These are phyloP conservation scores for Didymodactylos carnosus DNA, from an alignment of 2,888 invertebrate species.

Conservation along the genomic window DNA sequence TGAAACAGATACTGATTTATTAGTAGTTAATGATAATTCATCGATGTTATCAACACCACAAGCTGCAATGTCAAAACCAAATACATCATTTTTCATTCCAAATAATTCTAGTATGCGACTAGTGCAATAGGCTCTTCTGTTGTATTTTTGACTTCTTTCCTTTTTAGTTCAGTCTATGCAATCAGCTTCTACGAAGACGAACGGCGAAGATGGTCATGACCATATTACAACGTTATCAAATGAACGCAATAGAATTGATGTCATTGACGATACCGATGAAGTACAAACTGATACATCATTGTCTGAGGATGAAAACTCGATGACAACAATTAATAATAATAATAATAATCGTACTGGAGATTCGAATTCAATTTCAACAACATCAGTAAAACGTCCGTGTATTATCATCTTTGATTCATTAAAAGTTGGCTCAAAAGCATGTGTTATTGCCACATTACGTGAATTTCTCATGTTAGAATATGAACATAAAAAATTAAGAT, in stretches of 20 bases:
- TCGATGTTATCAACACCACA: too few species aligned
- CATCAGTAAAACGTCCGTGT: constrained; percentile 48
- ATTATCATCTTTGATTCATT: constrained; percentile 87
- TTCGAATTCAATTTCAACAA: neutral
- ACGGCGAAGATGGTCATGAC: too few species aligned
- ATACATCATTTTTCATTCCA: too few species aligned
- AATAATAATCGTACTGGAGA: neutral
- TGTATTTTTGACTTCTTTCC: too few species aligned
- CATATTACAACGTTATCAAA: too few species aligned
- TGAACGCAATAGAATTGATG: neutral
- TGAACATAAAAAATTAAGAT: neutral
- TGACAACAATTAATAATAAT: neutral
- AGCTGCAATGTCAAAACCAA: too few species aligned
- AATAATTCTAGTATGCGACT: too few species aligned
- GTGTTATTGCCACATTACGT: constrained; percentile 67
- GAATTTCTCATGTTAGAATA: constrained; percentile 48
- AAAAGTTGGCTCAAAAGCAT: constrained; percentile 50
- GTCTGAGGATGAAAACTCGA: neutral
- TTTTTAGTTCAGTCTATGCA: too few species aligned
- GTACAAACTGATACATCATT: neutral
- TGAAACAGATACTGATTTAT: neutral
- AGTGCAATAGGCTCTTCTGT: too few species aligned
- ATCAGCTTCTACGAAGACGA: too few species aligned
- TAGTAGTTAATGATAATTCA: neutral
- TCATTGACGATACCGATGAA: constrained; percentile 13